These are phyloP conservation scores for Nephrocerus scutellatus DNA, from an alignment of 2,888 invertebrate genomes.

Conservation along the genomic window DNA sequence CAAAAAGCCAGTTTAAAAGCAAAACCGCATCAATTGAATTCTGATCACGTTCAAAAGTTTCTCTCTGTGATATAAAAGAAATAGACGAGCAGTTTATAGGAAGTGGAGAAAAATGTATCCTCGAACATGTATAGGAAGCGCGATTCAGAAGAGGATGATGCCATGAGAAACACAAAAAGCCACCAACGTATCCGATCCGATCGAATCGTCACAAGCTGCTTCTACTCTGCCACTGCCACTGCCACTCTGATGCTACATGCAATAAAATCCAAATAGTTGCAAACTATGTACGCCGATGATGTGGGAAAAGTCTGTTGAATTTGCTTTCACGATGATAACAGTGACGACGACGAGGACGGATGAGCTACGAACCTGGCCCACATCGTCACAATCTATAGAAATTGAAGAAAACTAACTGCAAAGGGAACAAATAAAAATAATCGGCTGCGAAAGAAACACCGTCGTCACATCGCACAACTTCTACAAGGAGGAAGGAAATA, in stretches of 20 bases:
- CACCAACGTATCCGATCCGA: too few species aligned
- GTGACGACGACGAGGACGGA: too few species aligned
- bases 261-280: constrained; percentile 23
- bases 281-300: too few species aligned
- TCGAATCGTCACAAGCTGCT: too few species aligned
- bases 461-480: constrained; percentile 19
- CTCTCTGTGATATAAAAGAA: constrained; percentile 24
- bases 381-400: too few species aligned
- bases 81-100: too few species aligned
- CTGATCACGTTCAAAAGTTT: constrained; percentile 25
- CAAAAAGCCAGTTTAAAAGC: constrained; percentile 24
- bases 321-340: constrained; percentile 4
- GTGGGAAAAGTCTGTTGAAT: constrained; percentile 12
- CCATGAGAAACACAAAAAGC: not conserved
- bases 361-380: too few species aligned
- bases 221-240: too few species aligned
- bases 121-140: too few species aligned
- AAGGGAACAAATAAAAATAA: constrained; percentile 13
- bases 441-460: constrained; percentile 19
- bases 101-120: constrained; percentile 21
- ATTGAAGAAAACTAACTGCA: not conserved
- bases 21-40: constrained; percentile 25
- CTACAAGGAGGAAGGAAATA: constrained; percentile 1
- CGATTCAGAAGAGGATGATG: not conserved
- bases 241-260: constrained; percentile 14